Conservation (phyloP, 2,113 vertebrate species). For the Mionectes macconnelli region DNA sequence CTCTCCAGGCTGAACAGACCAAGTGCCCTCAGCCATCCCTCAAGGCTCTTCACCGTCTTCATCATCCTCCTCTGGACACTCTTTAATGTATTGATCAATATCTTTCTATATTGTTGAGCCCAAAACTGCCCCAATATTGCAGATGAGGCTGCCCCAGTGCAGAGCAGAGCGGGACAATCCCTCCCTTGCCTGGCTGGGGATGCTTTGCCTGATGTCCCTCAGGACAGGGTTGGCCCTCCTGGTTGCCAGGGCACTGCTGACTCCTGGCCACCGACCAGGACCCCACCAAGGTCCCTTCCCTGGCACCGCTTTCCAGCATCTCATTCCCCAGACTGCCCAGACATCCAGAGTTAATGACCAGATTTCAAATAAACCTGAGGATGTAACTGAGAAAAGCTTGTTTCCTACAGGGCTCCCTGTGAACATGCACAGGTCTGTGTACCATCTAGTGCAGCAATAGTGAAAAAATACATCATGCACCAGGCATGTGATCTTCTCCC, state of each 20-base stretch:
- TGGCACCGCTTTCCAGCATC: background rate
- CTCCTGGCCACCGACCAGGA: background rate
- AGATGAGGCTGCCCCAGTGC: fast-evolving
- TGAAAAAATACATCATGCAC: background rate
- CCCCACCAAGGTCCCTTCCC: background rate
- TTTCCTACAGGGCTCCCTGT: background rate
- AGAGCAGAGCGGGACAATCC: background rate
- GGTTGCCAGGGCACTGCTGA: background rate
- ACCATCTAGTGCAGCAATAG: background rate
- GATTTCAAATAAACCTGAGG: background rate
- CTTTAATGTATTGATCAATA: background rate
- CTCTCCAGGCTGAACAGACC: background rate
- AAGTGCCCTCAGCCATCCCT: background rate
- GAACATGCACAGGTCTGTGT: background rate
- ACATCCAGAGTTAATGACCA: background rate
- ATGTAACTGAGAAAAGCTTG: background rate
- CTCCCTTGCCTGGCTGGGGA: fast-evolving
- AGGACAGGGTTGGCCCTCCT: fast-evolving
- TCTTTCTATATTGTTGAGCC: background rate
- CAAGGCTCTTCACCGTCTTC: background rate
- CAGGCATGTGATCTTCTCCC: background rate
- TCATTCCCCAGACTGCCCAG: background rate
- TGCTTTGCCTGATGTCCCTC: background rate
- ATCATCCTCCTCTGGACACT: background rate
- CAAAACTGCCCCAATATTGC: background rate